Conservation (phyloP, 2,113 vertebrate genomes). For the Datnioides undecimradiatus region DNA sequence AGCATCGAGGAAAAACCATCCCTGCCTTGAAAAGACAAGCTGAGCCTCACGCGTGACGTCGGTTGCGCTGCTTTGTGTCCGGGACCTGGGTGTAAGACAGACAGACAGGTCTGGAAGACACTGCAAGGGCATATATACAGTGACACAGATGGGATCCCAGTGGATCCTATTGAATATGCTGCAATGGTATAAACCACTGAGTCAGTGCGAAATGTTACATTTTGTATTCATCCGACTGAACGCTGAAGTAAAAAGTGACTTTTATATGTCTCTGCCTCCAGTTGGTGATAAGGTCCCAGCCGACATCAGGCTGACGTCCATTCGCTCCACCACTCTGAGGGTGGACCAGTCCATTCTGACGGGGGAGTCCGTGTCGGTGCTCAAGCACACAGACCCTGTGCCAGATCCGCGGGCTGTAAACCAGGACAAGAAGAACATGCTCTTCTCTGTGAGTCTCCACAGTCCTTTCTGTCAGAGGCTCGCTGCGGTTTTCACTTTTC, state of each 20-base stretch:
- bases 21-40: no score
- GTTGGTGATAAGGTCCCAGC: conserved; percentile 95
- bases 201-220: no score
- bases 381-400: conserved; percentile 87
- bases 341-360: conserved; percentile 96
- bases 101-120: no score
- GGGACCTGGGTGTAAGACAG: no score
- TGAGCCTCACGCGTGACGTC: no score
- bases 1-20: no score
- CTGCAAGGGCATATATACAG: no score
- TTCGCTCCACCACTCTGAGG: conserved; percentile 92
- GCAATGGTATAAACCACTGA: no score
- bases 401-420: conserved; percentile 86
- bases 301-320: conserved; percentile 91
- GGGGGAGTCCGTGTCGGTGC: conserved; percentile 86
- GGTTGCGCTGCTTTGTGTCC: no score
- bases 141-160: no score
- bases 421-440: conserved; percentile 89
- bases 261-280: conserved; percentile 57
- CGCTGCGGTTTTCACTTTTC: background rate
- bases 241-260: background rate
- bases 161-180: no score
- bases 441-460: conserved; percentile 83
- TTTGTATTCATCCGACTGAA: no score
- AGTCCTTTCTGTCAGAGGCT: background rate